Evolutionary conservation across 2,797 vertebrate species (phyloP).

Genomic region (Gymnoscopelus braueri): DNA sequence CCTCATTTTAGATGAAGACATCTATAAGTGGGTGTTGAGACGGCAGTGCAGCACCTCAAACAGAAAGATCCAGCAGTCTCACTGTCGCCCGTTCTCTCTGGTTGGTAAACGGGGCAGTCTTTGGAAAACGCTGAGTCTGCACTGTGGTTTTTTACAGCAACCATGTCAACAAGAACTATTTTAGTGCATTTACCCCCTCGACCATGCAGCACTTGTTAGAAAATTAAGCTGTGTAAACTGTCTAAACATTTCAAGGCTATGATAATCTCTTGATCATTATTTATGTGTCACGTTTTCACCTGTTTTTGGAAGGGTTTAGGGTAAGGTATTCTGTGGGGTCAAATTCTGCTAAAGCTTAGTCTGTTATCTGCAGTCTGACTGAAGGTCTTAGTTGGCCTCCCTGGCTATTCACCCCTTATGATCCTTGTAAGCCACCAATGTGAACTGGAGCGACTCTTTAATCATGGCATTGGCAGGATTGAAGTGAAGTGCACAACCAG

Average conservation of each 20-base stretch:
- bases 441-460: constrained; percentile 23
- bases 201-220: constrained; percentile 48
- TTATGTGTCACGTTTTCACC: constrained; percentile 34
- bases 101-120: constrained; percentile 76
- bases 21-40: constrained; percentile 44
- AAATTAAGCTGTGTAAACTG: constrained; percentile 54
- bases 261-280: constrained; percentile 36
- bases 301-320: background rate
- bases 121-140: constrained; percentile 79
- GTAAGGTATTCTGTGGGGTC: constrained; percentile 19
- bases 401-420: background rate
- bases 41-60: constrained; percentile 54
- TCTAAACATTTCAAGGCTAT: constrained; percentile 46
- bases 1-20: constrained; percentile 37
- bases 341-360: background rate
- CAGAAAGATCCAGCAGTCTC: constrained; percentile 62
- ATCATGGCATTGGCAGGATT: constrained; percentile 14
- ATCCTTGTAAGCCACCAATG: constrained; percentile 19
- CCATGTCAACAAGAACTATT: constrained; percentile 78
- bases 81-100: constrained; percentile 67
- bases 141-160: constrained; percentile 78
- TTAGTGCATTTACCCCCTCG: constrained; percentile 61
- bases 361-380: constrained; percentile 20
- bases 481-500: constrained; percentile 12
- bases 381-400: background rate